Evolutionary conservation across 1,140 invertebrate species (phyloP), one percentile per base, ranked within the genome.

Genomic region (Heliothis virescens): DNA sequence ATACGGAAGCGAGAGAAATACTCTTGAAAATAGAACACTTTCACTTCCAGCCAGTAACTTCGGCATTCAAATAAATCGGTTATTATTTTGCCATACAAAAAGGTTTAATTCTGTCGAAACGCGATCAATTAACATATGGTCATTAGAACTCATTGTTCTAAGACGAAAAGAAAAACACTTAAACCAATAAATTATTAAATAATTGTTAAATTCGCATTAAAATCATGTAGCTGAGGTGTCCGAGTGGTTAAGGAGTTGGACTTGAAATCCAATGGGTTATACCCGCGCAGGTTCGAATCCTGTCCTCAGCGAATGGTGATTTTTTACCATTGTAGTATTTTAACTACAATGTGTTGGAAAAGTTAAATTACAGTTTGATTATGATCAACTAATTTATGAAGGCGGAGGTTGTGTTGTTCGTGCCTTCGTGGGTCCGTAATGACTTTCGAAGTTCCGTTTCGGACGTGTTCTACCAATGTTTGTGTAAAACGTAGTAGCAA

Each of bases 191-290:
- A 9, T 41, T 41, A 9, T 41, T 41, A 9, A 41, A 41, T 41
- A 41, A 41, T 41, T 9, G 1, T 18, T 55, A 29, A 72, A 29
- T 72, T 55, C 52, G 13, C 12, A 4, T 0, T 16, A 2, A 2
- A 7, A n/a, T 15, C 1, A 34, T 16, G 47, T 34, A 72, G 79
- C 79, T 80, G 79, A 67, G 79, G 79, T 80, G 79, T 80, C 77
- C 79, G 79, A 80, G 79, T 80, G 79, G 79, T 80, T 80, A 80
- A 80, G 71, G 72, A 80, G 72, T 80, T 80, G 79, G 72, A 80
- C 79, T 80, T 72, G 75, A n/a, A n/a, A n/a, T 82, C 77, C 81
- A 82, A 82, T 82, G 81, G 81, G 81, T 82, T 79, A 47, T 82
- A 82, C 81, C 81, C 74, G 71, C 73, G 75, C 73, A 76, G 73